Evolutionary conservation across 2,113 vertebrate species (phyloP), one percentile per base, ranked within the genome.

Genomic region (Takifugu bimaculatus): DNA sequence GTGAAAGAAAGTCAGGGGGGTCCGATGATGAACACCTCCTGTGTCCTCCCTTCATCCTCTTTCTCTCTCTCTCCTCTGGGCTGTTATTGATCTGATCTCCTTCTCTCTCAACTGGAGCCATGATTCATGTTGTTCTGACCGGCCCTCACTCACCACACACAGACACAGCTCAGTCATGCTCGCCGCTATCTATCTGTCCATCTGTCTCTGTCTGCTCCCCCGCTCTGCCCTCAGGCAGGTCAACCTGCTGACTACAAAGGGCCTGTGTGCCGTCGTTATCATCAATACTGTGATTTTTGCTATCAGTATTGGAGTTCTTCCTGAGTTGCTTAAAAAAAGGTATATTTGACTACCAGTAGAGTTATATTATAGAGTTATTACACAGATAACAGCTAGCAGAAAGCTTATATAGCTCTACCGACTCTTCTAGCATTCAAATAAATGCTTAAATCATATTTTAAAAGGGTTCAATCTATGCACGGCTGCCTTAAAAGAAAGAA

Each of bases 41-140:
- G 68, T 73, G 76, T 71, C 76, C 81, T 83, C 61, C 68, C 84
- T 82, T 81, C 74, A 77, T 80, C 72, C 68, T 75, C 66, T 66
- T 69, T 61, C 27, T 70, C 77, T 79, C 77, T 79, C 73, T 57
- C 53, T 84, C 79, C 75, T 79, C 81, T 80, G 77, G 81, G 86
- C 87, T 78, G 67, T 83, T 90, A 91, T 91, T 86, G 89, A 91
- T 90, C 87, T 74, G 78, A 86, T 86, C 83, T 74, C 72, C 79
- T 84, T 76, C 74, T 68, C 83, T 88, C 88, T 90, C 85, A 88
- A 88, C 89, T 88, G 86, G 81, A 90, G 87, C 87, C 85, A 89
- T 90, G 90, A 90, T 92, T 92, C 89, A 90, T 90, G 87, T 86
- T 83, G 76, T 78, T 85, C 70, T 65, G 75, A 71, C 77, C 39